Conservation (phyloP, 2,113 vertebrate species). For the Arizona elegans region DNA sequence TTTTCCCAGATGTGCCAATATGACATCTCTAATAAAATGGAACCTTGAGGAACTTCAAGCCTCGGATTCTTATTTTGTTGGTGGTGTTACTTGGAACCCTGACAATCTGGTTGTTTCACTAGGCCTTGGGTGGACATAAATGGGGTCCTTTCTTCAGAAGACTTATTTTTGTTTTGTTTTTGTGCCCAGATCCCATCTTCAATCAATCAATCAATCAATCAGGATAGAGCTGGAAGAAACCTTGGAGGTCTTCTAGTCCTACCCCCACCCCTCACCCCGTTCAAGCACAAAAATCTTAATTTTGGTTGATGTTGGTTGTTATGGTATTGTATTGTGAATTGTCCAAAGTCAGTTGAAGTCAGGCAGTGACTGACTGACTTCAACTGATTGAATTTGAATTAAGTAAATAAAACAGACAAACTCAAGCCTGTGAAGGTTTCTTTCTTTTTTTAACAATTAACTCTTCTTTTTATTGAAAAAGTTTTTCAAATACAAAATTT, state of each 20-base stretch:
- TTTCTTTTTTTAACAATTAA: no score
- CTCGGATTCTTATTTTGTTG: no score
- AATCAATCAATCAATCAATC: no score
- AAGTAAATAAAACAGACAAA: background rate
- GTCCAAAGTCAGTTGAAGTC: background rate
- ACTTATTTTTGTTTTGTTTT: background rate
- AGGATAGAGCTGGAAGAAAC: no score
- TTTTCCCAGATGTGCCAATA: no score
- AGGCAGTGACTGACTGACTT: background rate
- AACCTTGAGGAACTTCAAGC: no score
- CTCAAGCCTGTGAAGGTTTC: background rate
- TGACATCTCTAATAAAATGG: no score
- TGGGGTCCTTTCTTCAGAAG: background rate
- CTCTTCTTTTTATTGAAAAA: no score
- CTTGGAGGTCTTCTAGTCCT: no score
- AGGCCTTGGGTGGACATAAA: background rate
- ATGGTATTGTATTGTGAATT: background rate
- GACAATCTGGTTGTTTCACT: background rate
- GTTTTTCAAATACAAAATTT: no score
- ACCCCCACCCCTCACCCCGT: no score
- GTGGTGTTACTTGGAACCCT: no score
- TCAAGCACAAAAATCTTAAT: background rate
- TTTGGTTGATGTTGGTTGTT: background rate
- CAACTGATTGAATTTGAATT: background rate
- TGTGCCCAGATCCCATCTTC: background rate